phyloP scores from a whole-genome alignment of 2,113 vertebrate species.

The Rutilus rutilus region DNA sequence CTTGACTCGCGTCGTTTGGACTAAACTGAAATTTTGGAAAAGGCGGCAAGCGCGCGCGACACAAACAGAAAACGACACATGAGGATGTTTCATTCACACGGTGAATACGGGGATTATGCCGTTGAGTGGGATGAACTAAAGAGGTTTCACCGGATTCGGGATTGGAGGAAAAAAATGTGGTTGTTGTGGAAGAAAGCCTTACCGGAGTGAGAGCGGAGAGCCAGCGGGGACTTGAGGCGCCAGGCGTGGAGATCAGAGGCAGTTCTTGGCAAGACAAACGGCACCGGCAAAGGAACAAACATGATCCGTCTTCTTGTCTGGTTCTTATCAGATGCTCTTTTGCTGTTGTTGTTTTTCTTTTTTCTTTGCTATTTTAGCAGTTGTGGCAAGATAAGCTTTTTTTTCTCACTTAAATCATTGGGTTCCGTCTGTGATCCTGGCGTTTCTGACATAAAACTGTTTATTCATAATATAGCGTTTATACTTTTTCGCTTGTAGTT shows the following conservation, averaged over 20 bases:
- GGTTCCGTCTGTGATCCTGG: constrained; percentile 15
- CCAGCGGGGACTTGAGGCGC: constrained; percentile 85
- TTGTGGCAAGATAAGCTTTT: constrained; percentile 17
- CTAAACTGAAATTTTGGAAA: constrained; percentile 2
- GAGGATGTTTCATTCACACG: constrained; percentile 16
- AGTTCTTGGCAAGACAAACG: constrained; percentile 85
- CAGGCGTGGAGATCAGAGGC: constrained; percentile 83
- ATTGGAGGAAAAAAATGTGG: background rate
- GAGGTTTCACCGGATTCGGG: background rate
- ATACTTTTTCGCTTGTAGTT: background rate
- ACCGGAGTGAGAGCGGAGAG: constrained; percentile 83
- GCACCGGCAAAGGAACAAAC: constrained; percentile 79
- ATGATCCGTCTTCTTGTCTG: constrained; percentile 73
- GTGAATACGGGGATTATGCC: constrained; percentile 15
- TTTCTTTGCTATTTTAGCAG: constrained; percentile 11
- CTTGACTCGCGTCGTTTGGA: background rate
- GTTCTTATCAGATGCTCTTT: constrained; percentile 52
- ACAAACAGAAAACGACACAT: constrained; percentile 42
- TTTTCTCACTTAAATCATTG: constrained; percentile 34
- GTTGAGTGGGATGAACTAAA: background rate
- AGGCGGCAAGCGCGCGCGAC: background rate
- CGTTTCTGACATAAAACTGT: constrained; percentile 29
- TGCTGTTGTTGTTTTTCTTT: background rate
- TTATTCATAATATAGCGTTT: background rate
- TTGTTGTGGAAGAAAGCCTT: constrained; percentile 60